Evolutionary conservation across 1,140 invertebrate species (phyloP).

Genomic region (Papilio aristodemus): DNA sequence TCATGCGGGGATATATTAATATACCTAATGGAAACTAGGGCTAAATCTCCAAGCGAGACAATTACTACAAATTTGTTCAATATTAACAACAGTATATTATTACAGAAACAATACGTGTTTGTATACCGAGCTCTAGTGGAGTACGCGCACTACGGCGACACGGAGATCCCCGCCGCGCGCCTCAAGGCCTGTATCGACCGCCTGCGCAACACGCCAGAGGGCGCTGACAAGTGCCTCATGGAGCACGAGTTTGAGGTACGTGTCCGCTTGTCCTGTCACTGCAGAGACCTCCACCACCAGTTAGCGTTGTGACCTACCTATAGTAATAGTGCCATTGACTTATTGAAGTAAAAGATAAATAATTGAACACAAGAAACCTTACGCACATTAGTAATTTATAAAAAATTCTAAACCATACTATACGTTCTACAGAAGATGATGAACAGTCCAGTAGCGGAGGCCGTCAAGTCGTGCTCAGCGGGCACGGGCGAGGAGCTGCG

Average conservation of each 20-base stretch:
- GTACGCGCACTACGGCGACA: conserved; percentile 95
- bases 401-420: background rate
- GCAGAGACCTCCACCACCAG: too few species aligned
- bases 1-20: too few species aligned
- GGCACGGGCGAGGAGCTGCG: conserved; percentile 92
- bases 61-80: background rate
- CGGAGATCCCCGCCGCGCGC: conserved; percentile 88
- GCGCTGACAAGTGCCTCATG: conserved; percentile 84
- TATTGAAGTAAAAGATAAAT: too few species aligned
- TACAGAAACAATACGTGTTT: conserved; percentile 98
- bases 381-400: too few species aligned
- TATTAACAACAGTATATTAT: conserved; percentile 12
- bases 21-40: too few species aligned
- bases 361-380: too few species aligned
- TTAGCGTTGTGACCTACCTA: too few species aligned
- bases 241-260: conserved; percentile 92
- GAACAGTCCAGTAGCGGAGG: conserved; percentile 87
- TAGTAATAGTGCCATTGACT: too few species aligned
- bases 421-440: conserved; percentile 85
- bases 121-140: conserved; percentile 97
- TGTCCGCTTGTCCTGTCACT: background rate
- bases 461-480: conserved; percentile 89
- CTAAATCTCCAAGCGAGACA: too few species aligned
- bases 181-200: conserved; percentile 87
- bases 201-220: conserved; percentile 82